These are phyloP conservation scores for Cotesia chilonis DNA, from an alignment of 1,140 invertebrate genomes.

Conservation along the genomic window DNA sequence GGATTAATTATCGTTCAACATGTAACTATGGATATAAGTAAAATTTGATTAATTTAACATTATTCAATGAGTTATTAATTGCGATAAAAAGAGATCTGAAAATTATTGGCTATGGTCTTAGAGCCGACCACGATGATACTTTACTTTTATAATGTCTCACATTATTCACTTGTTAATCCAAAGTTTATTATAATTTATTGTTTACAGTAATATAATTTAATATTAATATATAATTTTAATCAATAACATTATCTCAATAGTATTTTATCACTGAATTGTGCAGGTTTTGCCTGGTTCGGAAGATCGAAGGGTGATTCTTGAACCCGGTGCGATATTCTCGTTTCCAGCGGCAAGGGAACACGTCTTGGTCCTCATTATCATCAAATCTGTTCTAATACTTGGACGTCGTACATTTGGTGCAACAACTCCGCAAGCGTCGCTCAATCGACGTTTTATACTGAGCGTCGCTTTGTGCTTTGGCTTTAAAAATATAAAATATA, in stretches of 20 bases:
- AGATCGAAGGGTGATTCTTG: conserved; percentile 52
- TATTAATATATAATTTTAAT: conserved; percentile 12
- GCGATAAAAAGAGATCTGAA: too few relatives aligned
- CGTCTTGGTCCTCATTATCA: conserved; percentile 84
- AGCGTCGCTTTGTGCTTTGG: conserved; percentile 78
- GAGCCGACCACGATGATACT: too few relatives aligned
- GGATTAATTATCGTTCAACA: background rate
- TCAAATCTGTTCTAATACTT: conserved; percentile 84
- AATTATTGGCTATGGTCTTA: background rate
- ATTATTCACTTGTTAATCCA: too few relatives aligned
- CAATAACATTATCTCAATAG: background rate
- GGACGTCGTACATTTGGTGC: conserved; percentile 84
- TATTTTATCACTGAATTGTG: conserved; percentile 55
- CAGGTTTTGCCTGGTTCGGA: conserved; percentile 50
- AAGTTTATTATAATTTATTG: background rate
- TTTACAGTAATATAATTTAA: background rate
- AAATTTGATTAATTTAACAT: background rate
- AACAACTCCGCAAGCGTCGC: conserved; percentile 85
- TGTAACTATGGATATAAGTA: background rate
- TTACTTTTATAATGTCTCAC: too few relatives aligned
- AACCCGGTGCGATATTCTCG: conserved; percentile 55
- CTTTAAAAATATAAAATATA: conserved; percentile 58
- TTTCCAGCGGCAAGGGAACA: conserved; percentile 72
- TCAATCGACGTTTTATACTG: conserved; percentile 80
- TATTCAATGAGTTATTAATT: too few relatives aligned